These are phyloP conservation scores for Phrynocephalus versicolor DNA, from an alignment of 2,113 vertebrate species.

Conservation along the genomic window DNA sequence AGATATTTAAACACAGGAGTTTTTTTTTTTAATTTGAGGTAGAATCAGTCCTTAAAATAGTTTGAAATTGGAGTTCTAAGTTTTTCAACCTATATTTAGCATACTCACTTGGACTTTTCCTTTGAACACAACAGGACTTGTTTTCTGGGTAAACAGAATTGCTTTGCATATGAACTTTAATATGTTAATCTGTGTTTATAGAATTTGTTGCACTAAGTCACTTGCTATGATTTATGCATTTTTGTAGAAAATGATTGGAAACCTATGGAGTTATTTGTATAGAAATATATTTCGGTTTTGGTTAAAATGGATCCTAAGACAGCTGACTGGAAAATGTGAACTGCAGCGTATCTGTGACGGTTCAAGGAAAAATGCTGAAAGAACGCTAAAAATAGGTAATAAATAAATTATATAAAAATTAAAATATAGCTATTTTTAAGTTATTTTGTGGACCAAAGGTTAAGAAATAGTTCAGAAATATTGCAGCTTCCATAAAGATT, in stretches of 20 bases:
- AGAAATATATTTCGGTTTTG: constrained; percentile 86
- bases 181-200: background rate
- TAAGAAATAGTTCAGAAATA: background rate
- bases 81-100: background rate
- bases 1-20: background rate
- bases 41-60: background rate
- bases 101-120: background rate
- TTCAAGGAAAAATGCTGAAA: constrained; percentile 75
- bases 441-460: background rate
- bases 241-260: constrained; percentile 81
- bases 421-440: background rate
- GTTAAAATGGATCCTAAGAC: constrained; percentile 91
- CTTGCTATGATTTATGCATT: constrained; percentile 26
- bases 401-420: background rate
- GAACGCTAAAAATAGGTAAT: constrained; percentile 85
- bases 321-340: constrained; percentile 87
- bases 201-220: background rate
- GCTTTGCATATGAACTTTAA: background rate
- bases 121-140: background rate
- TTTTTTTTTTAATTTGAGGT: background rate
- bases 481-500: background rate
- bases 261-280: constrained; percentile 88
- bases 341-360: constrained; percentile 86
- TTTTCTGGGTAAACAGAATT: background rate
- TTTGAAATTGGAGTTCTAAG: background rate